Base-by-base conservation (phyloP, 2,888 invertebrate genomes). In the Sinodicranocentrus sp. region DNA sequence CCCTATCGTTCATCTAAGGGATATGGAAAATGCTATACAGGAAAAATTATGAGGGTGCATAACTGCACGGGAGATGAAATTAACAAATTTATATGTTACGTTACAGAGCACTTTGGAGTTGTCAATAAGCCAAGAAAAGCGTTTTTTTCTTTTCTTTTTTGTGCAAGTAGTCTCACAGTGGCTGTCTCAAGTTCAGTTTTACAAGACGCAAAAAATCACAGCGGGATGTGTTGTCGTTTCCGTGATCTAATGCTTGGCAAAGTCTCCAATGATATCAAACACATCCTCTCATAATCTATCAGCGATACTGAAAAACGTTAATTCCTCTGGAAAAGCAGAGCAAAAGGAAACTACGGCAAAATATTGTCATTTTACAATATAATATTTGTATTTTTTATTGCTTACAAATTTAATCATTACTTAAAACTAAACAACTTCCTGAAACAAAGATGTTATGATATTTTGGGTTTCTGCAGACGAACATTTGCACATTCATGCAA, bases 121-220 rank as follows among this genome's bases (percentile, higher is more conserved):
- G 67, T 67, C 67, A 67, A 43, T n/a, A 8, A 67, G 67, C 67
- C 67, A 67, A 28, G 3, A 57, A 67, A 33, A 23, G 17, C 28
- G 8, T 65, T 63, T 17, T 67, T 43, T 28, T 63, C 10, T 33
- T 33, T 10, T n/a, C 48, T 48, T 48, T 48, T n/a, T 48, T 48
- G 5, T 39, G 39, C 39, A n/a, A 23, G 59, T n/a, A n/a, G n/a
- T 21, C 10, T 19, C 57, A 21, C 57, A 6, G 57, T n/a, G 19
- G 3, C 10, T 17, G 70, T 70, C 70, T 70, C 70, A 70, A 70
- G 70, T 70, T 70, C 70, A 70, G 2, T 44, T 67, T 39, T 67
- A 67, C 67, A 67, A 67, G 23, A 39, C 28, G 17, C 33, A 28
- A 63, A 33, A 63, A 63, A 33, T 63, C 28, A 33, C 28, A 17